Evolutionary conservation across 2,888 invertebrate species (phyloP).

Genomic region (Gari tellinella): DNA sequence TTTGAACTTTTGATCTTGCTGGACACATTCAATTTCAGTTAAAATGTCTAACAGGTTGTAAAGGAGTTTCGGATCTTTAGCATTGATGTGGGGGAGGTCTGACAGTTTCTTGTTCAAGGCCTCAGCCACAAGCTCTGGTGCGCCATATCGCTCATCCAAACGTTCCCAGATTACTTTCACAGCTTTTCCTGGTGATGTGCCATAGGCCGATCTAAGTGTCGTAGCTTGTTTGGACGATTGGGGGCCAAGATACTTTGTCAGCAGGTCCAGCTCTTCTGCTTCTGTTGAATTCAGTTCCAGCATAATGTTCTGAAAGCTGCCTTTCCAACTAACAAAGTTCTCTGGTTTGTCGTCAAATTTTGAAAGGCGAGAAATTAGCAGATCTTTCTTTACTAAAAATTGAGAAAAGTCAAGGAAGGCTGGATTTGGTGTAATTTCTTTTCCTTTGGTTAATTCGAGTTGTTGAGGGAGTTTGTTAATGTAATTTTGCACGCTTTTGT

Average conservation of each 20-base stretch:
- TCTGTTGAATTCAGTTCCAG: conserved; percentile 20
- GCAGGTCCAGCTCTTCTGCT: conserved; percentile 29
- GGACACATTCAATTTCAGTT: conserved; percentile 38
- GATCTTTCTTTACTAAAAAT: conserved; percentile 23
- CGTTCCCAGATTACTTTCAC: conserved; percentile 24
- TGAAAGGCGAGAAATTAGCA: conserved; percentile 9
- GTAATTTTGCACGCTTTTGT: background rate
- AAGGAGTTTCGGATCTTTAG: conserved; percentile 10
- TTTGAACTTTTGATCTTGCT: conserved; percentile 34
- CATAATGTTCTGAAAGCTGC: conserved; percentile 20
- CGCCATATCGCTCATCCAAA: conserved; percentile 28
- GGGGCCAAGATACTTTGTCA: conserved; percentile 17
- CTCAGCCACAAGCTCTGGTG: conserved; percentile 21
- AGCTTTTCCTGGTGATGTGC: conserved; percentile 8
- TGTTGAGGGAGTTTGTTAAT: background rate
- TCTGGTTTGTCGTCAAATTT: conserved; percentile 28
- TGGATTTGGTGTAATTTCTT: background rate
- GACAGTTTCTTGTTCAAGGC: conserved; percentile 20
- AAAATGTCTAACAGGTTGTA: conserved; percentile 25
- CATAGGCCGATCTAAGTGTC: conserved; percentile 15
- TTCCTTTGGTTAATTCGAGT: no score
- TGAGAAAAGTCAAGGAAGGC: conserved; percentile 16
- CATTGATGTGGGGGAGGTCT: conserved; percentile 22
- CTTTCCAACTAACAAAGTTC: conserved; percentile 26
- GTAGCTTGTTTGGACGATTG: conserved; percentile 17